Percentiles rank a stretch among this genome's conserved stretches.
Conservation (phyloP, 2,888 invertebrate genomes). For the Hipparchia semele region DNA sequence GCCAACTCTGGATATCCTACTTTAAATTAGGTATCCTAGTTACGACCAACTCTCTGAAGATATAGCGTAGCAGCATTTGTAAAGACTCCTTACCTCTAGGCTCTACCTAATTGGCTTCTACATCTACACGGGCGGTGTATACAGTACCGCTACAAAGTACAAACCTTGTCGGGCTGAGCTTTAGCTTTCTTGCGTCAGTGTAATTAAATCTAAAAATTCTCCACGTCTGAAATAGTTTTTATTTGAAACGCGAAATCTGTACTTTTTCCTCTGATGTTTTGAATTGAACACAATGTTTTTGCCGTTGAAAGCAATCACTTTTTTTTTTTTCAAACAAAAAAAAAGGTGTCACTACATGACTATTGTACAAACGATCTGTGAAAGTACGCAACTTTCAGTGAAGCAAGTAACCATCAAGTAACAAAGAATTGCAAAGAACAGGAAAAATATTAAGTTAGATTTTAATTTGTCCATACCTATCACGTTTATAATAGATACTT, state of each 20-base stretch:
- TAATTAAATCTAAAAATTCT: slow-evolving; percentile 8
- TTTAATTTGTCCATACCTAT: too few species aligned
- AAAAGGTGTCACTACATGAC: too few species aligned
- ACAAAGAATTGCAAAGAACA: neutral
- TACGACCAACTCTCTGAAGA: neutral
- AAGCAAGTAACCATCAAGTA: neutral
- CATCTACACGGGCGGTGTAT: neutral
- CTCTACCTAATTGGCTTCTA: slow-evolving; percentile 5
- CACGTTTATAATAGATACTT: too few species aligned
- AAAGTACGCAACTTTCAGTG: neutral
- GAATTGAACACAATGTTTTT: neutral
- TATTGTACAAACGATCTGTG: too few species aligned
- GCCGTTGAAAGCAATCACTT: slow-evolving; percentile 1
- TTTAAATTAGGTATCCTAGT: neutral
- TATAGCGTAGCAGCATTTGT: neutral
- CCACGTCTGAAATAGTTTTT: neutral
- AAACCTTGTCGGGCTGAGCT: neutral
- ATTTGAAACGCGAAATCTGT: neutral
- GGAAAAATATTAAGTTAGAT: neutral
- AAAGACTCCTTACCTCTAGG: slow-evolving; percentile 1
- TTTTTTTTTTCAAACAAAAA: neutral
- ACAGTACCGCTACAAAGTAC: neutral
- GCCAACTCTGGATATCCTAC: neutral
- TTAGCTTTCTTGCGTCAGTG: neutral
- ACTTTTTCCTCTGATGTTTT: neutral